Evolutionary conservation across 2,113 vertebrate genomes (phyloP).

Genomic region (Trematomus loennbergii): DNA sequence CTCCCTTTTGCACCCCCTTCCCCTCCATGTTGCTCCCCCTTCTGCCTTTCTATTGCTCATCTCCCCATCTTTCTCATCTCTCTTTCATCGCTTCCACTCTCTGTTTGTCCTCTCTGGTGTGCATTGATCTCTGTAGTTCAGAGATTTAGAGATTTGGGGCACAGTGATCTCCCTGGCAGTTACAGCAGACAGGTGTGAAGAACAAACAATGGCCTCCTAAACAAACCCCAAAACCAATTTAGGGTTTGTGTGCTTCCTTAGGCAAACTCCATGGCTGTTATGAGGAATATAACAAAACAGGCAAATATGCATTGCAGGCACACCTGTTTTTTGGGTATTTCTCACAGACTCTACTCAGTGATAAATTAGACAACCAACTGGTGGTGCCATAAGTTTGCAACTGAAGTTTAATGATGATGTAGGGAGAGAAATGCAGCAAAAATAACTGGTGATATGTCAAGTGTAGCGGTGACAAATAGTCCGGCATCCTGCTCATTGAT

Average conservation of each 20-base stretch:
- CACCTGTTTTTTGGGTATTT: conserved; percentile 69
- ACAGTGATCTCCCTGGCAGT: conserved; percentile 70
- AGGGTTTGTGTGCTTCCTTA: conserved; percentile 71
- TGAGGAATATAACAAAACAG: conserved; percentile 67
- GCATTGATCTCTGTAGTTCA: conserved; percentile 72
- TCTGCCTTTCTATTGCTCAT: conserved; percentile 34
- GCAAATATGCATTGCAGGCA: conserved; percentile 67
- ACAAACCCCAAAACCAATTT: conserved; percentile 81
- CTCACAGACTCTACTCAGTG: conserved; percentile 39
- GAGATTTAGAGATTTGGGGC: conserved; percentile 74
- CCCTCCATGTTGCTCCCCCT: conserved; percentile 16
- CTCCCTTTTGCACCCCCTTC: conserved; percentile 29
- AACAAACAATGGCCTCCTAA: conserved; percentile 75
- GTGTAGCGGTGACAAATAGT: conserved; percentile 63
- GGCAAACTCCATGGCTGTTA: conserved; percentile 73
- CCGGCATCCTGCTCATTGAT: conserved; percentile 68
- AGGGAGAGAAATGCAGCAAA: conserved; percentile 56
- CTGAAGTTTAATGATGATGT: conserved; percentile 75
- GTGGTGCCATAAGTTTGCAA: conserved; percentile 55
- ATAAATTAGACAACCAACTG: conserved; percentile 69
- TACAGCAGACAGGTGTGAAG: conserved; percentile 70
- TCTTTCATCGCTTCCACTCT: conserved; percentile 46
- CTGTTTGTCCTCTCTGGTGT: conserved; percentile 71
- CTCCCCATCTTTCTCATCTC: conserved; percentile 44
- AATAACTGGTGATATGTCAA: conserved; percentile 67